Evolutionary conservation across 2,113 vertebrate species (phyloP), one percentile per base, ranked within the genome.

Genomic region (Thalassoma bifasciatum): DNA sequence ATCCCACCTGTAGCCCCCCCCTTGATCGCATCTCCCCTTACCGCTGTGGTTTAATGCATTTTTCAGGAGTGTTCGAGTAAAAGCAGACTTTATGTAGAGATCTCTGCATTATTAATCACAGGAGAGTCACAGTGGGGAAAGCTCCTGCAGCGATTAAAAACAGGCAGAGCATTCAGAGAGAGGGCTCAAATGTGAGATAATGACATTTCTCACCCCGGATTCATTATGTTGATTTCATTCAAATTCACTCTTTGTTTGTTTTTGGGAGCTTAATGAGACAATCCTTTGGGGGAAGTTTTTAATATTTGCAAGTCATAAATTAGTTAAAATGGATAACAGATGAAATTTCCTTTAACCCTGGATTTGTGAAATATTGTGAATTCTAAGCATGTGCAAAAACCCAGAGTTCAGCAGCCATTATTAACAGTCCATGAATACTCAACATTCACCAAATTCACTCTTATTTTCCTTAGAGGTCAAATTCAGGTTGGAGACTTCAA

Each of bases 41-140:
- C 36, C 21, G 11, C 64, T 40, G 21, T 1, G 11, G 22, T 24
- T 82, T 58, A 70, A 84, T 77, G 59, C 17, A 69, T 79, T 69
- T 71, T 70, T 75, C 37, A 81, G 40, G 0, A 36, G 37, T 37
- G 44, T 66, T 62, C 19, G 19, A 51, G 26, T 63, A 34, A 74
- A 51, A 49, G 56, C 13, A 16, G 38, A 37, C 52, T 79, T 77
- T 52, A 75, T 79, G 46, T 63, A 54, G 47, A 81, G 63, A 36
- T 12, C 1, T 0, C 36, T 86, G 24, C 70, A 85, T 90, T 74
- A 86, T 78, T 86, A 66, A 89, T 78, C 30, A 56, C 42, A 60
- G 46, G 75, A 24, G 17, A 73, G 56, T 69, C 17, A 2, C 50
- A 57, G 44, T 8, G 34, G 61, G 51, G 51, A 22, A 68, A 50